Evolutionary conservation across 2,888 invertebrate genomes (phyloP), one percentile per base, ranked within the genome.

Genomic region (Scaptomyza cyrtandrae): DNA sequence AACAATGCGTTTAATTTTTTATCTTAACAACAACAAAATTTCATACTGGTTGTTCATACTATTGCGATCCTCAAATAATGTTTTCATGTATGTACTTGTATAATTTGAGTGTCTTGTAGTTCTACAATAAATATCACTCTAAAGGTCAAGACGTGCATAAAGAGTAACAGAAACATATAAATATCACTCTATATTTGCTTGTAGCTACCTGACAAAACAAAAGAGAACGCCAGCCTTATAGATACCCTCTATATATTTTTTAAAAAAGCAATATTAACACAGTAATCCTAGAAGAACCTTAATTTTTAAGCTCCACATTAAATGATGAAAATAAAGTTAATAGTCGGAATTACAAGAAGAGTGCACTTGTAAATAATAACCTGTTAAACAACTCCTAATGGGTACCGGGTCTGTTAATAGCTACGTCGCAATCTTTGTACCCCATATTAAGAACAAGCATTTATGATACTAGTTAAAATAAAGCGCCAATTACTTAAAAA

Each of bases 71-170:
- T 59, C 41, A 16, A 35, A 29, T 2, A 16, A n/a, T 6, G 6
- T 31, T 10, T 6, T 31, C 9, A 60, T 6, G 14, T 19, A 33
- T 41, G 44, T 11, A 19, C 2, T 3, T 41, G 3, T 19, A 24
- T 2, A 35, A 13, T 13, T 9, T 48, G 3, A 14, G 24, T 44
- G 16, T 24, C 16, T 24, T n/a, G n/a, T 50, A 29, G 46, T 45
- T 39, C 29, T 49, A 14, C 44, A 73, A 61, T 60, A 33, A 33
- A 35, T 55, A 44, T 39, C 39, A 41, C 24, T 57, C 69, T 78
- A 78, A 75, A 75, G 79, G 79, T 78, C 79, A 68, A 13, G 5
- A 39, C 7, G 45, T 48, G 33, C 48, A 44, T 37, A 41, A 50
- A 37, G 46, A 13, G 9, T 72, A 74, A 78, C 58, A 49, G 33